A percentile compares a stretch with the other conserved stretches of the same genome.
phyloP scores from a whole-genome alignment of 2,113 vertebrate genomes.

The Apistogramma diplotaenia region DNA sequence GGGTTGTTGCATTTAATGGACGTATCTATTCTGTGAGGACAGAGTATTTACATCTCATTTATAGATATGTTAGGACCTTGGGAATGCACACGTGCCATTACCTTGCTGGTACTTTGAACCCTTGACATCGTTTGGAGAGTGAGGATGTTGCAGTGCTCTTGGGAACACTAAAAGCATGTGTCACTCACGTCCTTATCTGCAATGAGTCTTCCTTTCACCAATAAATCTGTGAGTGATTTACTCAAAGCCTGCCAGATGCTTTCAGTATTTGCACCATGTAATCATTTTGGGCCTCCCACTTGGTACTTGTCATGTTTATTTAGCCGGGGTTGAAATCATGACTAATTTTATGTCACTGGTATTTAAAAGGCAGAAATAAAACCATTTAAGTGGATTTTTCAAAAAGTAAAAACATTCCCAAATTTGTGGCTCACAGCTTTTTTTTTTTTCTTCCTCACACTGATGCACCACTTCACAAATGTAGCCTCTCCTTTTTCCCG shows the following conservation, averaged over 20 bases:
- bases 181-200: conserved; percentile 33
- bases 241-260: conserved; percentile 39
- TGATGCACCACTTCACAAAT: not conserved
- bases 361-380: conserved; percentile 15
- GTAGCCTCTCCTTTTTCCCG: not conserved
- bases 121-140: not conserved
- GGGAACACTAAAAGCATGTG: not conserved
- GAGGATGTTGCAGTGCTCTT: not conserved
- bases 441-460: not conserved
- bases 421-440: not conserved
- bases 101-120: conserved; percentile 9
- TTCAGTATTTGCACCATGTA: conserved; percentile 45
- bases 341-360: conserved; percentile 40
- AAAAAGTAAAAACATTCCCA: not conserved
- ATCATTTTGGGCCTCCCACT: conserved; percentile 29
- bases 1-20: not conserved
- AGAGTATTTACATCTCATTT: not conserved
- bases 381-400: conserved; percentile 10
- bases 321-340: conserved; percentile 32
- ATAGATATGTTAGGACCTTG: not conserved
- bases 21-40: not conserved
- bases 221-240: conserved; percentile 45
- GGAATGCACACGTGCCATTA: not conserved
- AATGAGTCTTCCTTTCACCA: conserved; percentile 17
- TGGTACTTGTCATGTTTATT: conserved; percentile 51